Evolutionary conservation across 2,113 vertebrate species (phyloP).

Genomic region (Sphyrna mokarran): DNA sequence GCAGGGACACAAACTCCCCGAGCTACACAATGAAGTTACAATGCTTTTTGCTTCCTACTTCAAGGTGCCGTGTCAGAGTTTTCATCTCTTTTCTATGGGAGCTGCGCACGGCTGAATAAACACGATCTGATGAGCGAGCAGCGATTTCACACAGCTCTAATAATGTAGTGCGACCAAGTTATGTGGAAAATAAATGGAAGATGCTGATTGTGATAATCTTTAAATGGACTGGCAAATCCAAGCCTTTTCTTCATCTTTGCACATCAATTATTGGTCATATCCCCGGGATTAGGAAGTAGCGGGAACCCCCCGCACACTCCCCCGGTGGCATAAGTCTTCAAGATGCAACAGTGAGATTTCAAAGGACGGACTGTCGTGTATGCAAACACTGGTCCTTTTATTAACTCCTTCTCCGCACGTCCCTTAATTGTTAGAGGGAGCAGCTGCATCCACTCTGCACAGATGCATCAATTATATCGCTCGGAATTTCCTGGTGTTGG

Average conservation of each 20-base stretch:
- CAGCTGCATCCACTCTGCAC: slow-evolving; percentile 21
- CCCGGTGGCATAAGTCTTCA: not conserved
- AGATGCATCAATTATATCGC: slow-evolving; percentile 30
- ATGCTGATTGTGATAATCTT: not conserved
- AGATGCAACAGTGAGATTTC: not conserved
- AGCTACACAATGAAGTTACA: not conserved
- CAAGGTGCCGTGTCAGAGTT: not conserved
- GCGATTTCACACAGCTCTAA: not conserved
- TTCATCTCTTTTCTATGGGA: not conserved
- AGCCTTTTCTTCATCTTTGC: slow-evolving; percentile 14
- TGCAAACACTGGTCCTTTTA: not conserved
- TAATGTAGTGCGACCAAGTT: not conserved
- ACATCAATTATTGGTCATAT: not conserved
- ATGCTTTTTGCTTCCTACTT: not conserved
- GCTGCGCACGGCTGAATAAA: not conserved
- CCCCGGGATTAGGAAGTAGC: not conserved
- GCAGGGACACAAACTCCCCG: not conserved
- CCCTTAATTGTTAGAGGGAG: not conserved
- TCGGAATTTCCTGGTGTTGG: not conserved
- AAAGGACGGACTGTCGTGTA: not conserved
- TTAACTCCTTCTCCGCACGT: not conserved
- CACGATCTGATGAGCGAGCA: not conserved
- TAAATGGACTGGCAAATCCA: not conserved
- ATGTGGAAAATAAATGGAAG: not conserved
- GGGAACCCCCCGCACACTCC: not conserved